phyloP scores from a whole-genome alignment of 2,113 vertebrate species.

The Cavia porcellus region DNA sequence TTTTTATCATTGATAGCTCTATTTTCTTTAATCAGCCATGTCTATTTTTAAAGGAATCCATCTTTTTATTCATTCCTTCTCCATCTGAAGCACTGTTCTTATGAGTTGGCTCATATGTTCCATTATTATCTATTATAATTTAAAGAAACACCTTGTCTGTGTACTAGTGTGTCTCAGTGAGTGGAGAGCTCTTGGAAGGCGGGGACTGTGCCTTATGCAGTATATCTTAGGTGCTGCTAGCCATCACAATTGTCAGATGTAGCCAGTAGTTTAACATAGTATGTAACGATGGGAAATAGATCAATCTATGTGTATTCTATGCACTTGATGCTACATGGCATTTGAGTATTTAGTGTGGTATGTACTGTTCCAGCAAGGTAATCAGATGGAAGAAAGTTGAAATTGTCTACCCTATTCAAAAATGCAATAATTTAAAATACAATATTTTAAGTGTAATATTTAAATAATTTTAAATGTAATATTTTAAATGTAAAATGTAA shows the following conservation, averaged over 20 bases:
- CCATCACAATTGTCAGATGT: not conserved
- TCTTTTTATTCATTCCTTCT: not conserved
- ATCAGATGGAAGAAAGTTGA: not conserved
- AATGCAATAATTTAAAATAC: not conserved
- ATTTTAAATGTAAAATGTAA: too few species aligned
- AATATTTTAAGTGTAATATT: not conserved
- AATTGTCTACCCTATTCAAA: not conserved
- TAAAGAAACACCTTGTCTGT: not conserved
- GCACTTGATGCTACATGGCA: not conserved
- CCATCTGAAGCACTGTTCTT: not conserved
- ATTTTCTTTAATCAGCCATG: not conserved
- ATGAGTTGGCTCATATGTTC: not conserved
- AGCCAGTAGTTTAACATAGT: not conserved
- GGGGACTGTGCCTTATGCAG: not conserved
- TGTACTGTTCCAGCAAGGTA: not conserved
- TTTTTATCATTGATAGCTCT: not conserved
- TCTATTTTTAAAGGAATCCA: not conserved
- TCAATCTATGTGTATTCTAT: not conserved
- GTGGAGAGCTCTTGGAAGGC: not conserved
- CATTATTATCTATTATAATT: not conserved
- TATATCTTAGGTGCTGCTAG: not conserved
- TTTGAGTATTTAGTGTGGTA: not conserved
- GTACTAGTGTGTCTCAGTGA: not conserved
- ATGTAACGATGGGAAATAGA: not conserved
- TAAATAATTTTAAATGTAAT: too few species aligned